phyloP scores from a whole-genome alignment of 2,797 vertebrate species.

The Salarias fasciatus region DNA sequence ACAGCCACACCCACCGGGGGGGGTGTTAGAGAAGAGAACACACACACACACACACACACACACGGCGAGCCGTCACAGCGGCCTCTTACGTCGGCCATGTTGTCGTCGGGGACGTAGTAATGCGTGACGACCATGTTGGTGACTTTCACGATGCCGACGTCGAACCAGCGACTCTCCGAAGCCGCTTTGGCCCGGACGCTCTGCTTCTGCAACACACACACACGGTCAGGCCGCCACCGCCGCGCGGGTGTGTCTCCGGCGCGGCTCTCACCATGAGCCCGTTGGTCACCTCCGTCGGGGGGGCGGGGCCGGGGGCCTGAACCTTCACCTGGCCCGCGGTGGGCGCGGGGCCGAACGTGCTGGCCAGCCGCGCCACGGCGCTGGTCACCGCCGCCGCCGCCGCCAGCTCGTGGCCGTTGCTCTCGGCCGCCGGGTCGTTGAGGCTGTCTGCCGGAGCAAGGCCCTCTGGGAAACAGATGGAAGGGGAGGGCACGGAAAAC shows the following conservation, averaged over 20 bases:
- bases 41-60: too few relatives aligned
- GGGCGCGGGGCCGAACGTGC: slow-evolving; percentile 78
- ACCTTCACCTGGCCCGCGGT: slow-evolving; percentile 80
- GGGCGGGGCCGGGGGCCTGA: slow-evolving; percentile 67
- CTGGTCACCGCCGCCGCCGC: slow-evolving; percentile 76
- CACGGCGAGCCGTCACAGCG: too few relatives aligned
- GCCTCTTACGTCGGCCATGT: slow-evolving; percentile 38
- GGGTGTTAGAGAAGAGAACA: too few relatives aligned
- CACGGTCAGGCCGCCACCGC: background rate
- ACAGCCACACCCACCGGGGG: too few relatives aligned
- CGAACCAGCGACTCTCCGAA: slow-evolving; percentile 86
- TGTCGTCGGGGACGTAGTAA: slow-evolving; percentile 73
- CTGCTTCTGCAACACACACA: slow-evolving; percentile 7
- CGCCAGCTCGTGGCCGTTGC: slow-evolving; percentile 85
- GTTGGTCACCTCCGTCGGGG: slow-evolving; percentile 83
- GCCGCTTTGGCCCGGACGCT: slow-evolving; percentile 60
- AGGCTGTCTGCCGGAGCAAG: slow-evolving; percentile 91
- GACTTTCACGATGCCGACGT: slow-evolving; percentile 88
- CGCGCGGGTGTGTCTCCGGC: slow-evolving; percentile 2
- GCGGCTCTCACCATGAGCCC: slow-evolving; percentile 75
- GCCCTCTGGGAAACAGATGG: slow-evolving; percentile 76
- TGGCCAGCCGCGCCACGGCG: slow-evolving; percentile 81
- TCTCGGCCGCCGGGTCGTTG: slow-evolving; percentile 87
- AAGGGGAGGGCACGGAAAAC: too few relatives aligned
- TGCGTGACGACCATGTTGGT: slow-evolving; percentile 89